Conservation (phyloP, 2,113 vertebrate genomes). For the Laticauda colubrina region DNA sequence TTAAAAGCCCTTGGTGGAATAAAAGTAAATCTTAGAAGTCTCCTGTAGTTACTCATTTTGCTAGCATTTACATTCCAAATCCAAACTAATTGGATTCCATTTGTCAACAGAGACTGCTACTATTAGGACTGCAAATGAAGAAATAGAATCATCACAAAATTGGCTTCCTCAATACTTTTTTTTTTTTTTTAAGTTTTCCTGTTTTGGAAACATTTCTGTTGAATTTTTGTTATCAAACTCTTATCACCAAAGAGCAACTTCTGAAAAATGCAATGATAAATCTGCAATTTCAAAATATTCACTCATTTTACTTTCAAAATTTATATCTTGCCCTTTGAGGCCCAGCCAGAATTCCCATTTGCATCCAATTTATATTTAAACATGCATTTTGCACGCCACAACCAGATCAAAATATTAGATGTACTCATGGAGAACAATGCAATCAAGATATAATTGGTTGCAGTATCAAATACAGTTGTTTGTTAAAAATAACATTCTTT, state of each 20-base stretch:
- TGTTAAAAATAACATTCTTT: neutral
- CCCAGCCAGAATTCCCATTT: neutral
- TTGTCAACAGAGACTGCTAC: neutral
- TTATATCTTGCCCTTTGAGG: neutral
- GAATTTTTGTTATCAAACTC: neutral
- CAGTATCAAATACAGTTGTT: too few species aligned
- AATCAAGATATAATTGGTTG: neutral
- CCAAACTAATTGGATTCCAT: constrained; percentile 19
- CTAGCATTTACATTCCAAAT: constrained; percentile 34
- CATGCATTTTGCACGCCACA: neutral
- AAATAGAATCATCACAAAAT: neutral
- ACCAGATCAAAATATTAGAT: neutral
- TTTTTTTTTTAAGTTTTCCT: neutral
- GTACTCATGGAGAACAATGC: neutral
- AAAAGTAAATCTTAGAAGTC: constrained; percentile 30
- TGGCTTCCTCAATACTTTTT: neutral
- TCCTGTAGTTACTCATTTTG: constrained; percentile 29
- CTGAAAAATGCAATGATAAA: neutral
- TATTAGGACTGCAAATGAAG: neutral
- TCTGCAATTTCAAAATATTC: neutral
- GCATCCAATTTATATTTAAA: neutral
- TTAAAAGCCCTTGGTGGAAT: constrained; percentile 50
- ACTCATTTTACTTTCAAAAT: neutral
- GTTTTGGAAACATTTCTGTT: neutral
- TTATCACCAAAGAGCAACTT: neutral